Evolutionary conservation across 2,113 vertebrate genomes (phyloP), one percentile per base, ranked within the genome.

Genomic region (Archilochus colubris): DNA sequence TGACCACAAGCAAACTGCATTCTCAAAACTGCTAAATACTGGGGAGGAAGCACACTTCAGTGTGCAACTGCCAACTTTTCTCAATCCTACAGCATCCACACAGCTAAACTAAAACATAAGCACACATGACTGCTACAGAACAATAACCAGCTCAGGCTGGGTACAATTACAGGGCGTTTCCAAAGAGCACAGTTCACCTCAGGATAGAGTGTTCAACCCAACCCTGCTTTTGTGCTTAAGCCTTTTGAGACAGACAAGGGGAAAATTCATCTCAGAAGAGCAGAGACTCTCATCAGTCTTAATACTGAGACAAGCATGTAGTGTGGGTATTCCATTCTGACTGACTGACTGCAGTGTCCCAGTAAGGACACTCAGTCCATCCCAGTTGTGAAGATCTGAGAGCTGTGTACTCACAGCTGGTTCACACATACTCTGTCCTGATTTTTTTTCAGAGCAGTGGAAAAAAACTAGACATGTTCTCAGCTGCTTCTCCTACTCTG

Each of bases 151-250:
- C 1, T 0, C 0, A 2, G 21, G 43, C 6, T 13, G 69, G 81
- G 48, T 67, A 79, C 81, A 86, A 66, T 89, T 78, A 78, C 77
- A 89, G 62, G 48, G 58, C 0, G 3, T 86, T 72, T 72, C 81
- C 84, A 53, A 77, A 38, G 19, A 76, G 57, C 76, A 88, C 51
- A 74, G 81, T 87, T 94, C 85, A 82, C 46, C 48, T 85, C 75
- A 69, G 78, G 87, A 89, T 44, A 91, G 58, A 50, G 20, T 4
- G 7, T 43, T 76, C 62, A 62, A n/a, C 51, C 51, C 83, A 91
- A 28, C 69, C 40, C 77, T 57, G 19, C 43, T 14, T 14, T 64
- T 0, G 1, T 79, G 50, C 48, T 77, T 70, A 59, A 86, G 68
- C 58, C 72, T 91, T 89, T 63, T 54, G 72, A 88, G 51, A 73